Evolutionary conservation across 1,140 invertebrate species (phyloP), one percentile per base, ranked within the genome.

Genomic region (Cydia amplana): DNA sequence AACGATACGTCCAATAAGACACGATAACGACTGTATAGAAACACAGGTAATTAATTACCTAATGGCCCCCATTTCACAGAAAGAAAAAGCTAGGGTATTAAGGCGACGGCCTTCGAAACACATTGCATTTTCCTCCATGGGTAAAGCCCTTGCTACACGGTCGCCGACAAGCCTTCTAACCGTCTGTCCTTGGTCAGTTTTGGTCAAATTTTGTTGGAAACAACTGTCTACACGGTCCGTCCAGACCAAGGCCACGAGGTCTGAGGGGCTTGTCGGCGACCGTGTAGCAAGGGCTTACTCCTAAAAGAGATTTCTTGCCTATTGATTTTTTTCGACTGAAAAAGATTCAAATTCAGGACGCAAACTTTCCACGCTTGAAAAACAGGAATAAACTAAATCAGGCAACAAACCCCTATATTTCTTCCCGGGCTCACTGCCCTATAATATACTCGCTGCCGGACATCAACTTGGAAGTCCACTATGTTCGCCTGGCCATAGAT

Each of bases 381-480:
- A 67, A 36, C 28, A 67, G n/a, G 10, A 18, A 67, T 36, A 32
- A 65, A 1, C 32, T 67, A 67, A n/a, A 65, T 65, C 64, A 36
- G 28, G 64, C 64, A 32, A 67, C 64, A 36, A 40, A 67, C 64
- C 64, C 28, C 64, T 67, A 67, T 67, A 67, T 67, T n/a, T 67
- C 25, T 32, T 67, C 4, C 25, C 10, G 16, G 16, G 2, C 14
- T 28, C 14, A n/a, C 64, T 18, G 16, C 12, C 18, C 63, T 67
- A 16, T 32, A 55, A 55, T 55, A 67, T 28, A 28, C 25, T 67
- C 32, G 5, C 25, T 12, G 40, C 64, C 28, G 14, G 28, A 32
- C 64, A 67, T 67, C 64, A 67, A 36, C 12, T 67, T 14, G 0
- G 20, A 2, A 65, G 28, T 67, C n/a, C 64, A 36, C n/a, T 64